phyloP scores from a whole-genome alignment of 2,888 invertebrate species.

The Athalia cordata region DNA sequence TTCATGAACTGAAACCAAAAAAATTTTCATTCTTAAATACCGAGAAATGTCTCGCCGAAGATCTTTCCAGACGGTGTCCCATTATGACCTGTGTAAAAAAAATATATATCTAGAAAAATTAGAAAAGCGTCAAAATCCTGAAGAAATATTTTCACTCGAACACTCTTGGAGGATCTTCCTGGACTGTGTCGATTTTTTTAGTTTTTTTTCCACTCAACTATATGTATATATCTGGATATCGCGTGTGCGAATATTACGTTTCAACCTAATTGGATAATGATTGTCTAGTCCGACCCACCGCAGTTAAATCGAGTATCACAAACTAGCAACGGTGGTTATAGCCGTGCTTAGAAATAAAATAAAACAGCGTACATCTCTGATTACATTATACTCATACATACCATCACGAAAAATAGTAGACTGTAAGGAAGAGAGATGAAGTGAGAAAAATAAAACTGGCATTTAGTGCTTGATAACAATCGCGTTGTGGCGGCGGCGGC shows the following conservation, averaged over 20 bases:
- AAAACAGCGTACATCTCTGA: not conserved
- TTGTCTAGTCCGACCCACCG: conserved; percentile 21
- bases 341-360: not conserved
- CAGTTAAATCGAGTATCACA: conserved; percentile 18
- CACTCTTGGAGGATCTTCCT: not conserved
- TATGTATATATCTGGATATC: conserved; percentile 13
- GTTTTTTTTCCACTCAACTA: not conserved
- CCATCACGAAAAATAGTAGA: not conserved
- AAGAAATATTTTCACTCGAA: no score
- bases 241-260: conserved; percentile 40
- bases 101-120: no score
- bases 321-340: not conserved
- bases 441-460: not conserved
- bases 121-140: no score
- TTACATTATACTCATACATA: not conserved
- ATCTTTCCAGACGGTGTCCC: no score
- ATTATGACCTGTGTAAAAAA: no score
- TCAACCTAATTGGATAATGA: conserved; percentile 44
- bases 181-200: not conserved
- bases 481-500: no score
- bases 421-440: not conserved
- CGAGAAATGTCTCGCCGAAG: no score
- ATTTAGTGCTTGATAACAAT: no score
- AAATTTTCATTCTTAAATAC: not conserved
- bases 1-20: not conserved